phyloP scores from a whole-genome alignment of 2,113 vertebrate species.

The Nibea albiflora region DNA sequence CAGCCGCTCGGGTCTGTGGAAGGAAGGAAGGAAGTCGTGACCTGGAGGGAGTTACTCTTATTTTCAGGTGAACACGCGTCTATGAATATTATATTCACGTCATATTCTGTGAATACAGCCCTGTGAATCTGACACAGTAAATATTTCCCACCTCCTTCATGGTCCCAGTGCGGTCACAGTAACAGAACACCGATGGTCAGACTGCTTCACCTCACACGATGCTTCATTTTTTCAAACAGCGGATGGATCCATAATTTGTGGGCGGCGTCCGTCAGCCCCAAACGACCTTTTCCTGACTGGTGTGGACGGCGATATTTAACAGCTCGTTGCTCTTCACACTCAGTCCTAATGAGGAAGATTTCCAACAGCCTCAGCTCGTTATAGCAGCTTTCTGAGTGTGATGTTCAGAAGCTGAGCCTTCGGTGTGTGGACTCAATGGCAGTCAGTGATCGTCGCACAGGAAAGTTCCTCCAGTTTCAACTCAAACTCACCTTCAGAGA shows the following conservation, averaged over 20 bases:
- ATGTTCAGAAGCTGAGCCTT: slow-evolving; percentile 26
- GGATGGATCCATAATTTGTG: slow-evolving; percentile 22
- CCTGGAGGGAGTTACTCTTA: background rate
- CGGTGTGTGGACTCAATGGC: slow-evolving; percentile 21
- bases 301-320: slow-evolving; percentile 35
- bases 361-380: slow-evolving; percentile 48
- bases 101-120: too few species aligned
- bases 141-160: background rate
- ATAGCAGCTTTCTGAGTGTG: slow-evolving; percentile 38
- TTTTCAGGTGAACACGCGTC: too few species aligned
- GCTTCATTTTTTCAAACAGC: background rate
- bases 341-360: slow-evolving; percentile 39
- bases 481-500: background rate
- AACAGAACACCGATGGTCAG: background rate
- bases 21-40: background rate
- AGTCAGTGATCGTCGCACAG: background rate
- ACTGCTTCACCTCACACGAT: background rate
- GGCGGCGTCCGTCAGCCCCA: slow-evolving; percentile 16
- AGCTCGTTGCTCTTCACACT: slow-evolving; percentile 46
- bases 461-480: background rate
- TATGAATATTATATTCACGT: too few species aligned
- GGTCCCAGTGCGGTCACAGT: rapidly evolving
- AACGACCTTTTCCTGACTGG: slow-evolving; percentile 23
- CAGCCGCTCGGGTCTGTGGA: background rate
- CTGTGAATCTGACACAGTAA: background rate